Conservation (phyloP, 2,797 vertebrate genomes). For the Pseudochirops corinnae region DNA sequence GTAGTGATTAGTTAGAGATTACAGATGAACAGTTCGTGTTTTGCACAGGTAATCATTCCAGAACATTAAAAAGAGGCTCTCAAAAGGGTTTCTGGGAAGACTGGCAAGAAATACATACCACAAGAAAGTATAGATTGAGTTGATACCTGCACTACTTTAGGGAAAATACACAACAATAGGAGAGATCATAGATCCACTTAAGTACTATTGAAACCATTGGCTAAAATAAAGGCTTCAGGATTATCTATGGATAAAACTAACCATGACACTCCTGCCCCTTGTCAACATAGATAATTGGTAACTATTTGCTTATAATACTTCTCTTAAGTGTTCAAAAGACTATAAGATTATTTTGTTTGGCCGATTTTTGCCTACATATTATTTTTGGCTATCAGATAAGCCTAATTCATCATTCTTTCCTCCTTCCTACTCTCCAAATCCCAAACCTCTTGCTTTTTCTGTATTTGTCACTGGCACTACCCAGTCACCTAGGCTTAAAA, state of each 20-base stretch:
- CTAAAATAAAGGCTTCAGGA: constrained; percentile 41
- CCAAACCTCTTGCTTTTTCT: neutral
- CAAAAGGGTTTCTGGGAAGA: neutral
- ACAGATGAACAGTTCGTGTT: neutral
- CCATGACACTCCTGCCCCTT: neutral
- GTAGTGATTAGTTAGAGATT: neutral
- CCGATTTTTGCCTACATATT: neutral
- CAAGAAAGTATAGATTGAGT: neutral
- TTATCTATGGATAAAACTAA: neutral
- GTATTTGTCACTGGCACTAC: neutral
- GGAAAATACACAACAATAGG: neutral
- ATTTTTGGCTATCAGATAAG: neutral
- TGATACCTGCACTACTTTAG: neutral
- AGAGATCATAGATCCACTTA: neutral
- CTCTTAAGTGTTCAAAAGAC: neutral
- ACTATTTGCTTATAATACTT: neutral
- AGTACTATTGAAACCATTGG: neutral
- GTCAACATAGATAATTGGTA: neutral
- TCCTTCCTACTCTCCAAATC: neutral
- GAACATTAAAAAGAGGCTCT: neutral
- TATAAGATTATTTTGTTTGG: neutral
- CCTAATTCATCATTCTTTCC: neutral
- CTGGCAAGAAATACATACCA: neutral
- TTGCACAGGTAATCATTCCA: neutral
- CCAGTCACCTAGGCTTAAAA: neutral